Conservation (phyloP, 2,113 vertebrate genomes). For the Cyphomyrus discorhynchus region DNA sequence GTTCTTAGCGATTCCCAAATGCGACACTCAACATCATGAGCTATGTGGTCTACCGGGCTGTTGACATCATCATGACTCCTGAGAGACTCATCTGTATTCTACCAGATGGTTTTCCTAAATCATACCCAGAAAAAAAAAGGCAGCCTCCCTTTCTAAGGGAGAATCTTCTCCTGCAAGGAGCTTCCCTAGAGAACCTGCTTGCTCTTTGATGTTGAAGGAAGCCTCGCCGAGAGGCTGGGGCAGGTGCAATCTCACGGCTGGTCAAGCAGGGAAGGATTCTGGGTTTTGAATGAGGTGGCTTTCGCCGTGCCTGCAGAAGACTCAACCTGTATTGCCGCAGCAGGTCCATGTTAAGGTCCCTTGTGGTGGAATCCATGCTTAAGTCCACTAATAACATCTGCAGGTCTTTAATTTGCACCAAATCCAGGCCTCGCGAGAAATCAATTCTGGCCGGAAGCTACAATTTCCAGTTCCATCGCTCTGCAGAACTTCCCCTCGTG, state of each 20-base stretch:
- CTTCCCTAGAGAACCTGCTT: not conserved
- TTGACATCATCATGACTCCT: not conserved
- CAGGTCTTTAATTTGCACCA: not conserved
- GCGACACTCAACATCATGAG: not conserved
- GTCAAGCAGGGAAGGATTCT: not conserved
- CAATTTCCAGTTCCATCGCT: not conserved
- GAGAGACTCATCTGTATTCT: not conserved
- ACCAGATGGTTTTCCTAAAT: not conserved
- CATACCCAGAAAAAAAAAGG: not conserved
- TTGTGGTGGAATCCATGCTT: constrained; percentile 8
- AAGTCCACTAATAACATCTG: constrained; percentile 3
- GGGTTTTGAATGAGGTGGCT: not conserved
- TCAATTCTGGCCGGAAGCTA: not conserved
- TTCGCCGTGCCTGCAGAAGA: not conserved
- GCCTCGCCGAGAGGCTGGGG: not conserved
- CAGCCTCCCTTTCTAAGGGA: not conserved
- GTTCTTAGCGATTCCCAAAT: not conserved
- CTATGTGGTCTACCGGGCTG: not conserved
- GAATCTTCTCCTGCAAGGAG: not conserved
- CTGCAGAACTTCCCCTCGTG: not conserved
- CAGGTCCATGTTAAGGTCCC: no score
- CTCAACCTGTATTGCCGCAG: not conserved
- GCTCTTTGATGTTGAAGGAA: not conserved
- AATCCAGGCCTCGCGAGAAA: not conserved
- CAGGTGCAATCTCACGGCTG: not conserved